phyloP scores from a whole-genome alignment of 2,113 vertebrate genomes.

The Steatornis caripensis region DNA sequence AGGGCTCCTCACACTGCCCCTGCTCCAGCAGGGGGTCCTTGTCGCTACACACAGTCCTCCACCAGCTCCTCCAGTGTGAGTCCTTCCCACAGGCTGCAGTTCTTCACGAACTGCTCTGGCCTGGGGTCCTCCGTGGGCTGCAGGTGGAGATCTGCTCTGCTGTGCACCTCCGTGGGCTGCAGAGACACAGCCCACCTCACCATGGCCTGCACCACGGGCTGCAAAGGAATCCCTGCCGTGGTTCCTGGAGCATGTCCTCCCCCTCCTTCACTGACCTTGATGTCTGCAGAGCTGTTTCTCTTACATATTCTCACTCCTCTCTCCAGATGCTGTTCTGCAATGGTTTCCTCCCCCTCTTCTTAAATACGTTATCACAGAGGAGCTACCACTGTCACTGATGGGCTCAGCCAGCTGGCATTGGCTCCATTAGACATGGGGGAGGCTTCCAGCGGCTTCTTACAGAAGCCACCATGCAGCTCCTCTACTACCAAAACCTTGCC shows the following conservation, averaged over 20 bases:
- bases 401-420: neutral
- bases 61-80: neutral
- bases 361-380: neutral
- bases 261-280: neutral
- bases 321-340: neutral
- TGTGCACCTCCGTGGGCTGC: neutral
- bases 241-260: neutral
- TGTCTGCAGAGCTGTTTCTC: neutral
- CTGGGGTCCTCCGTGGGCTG: neutral
- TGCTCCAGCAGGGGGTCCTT: neutral
- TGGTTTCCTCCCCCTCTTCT: too few relatives aligned
- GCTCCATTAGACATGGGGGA: neutral
- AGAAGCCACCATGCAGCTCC: neutral
- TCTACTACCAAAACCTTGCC: neutral
- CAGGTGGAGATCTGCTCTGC: neutral
- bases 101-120: neutral
- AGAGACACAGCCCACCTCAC: neutral
- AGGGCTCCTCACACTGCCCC: neutral
- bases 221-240: neutral
- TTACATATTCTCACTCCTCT: neutral
- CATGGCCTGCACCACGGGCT: too few relatives aligned
- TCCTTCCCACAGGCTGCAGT: too few relatives aligned
- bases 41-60: too few relatives aligned
- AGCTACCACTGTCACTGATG: accelerated
- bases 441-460: neutral